Evolutionary conservation across 2,113 vertebrate genomes (phyloP).

Genomic region (Amblyornis subalaris): DNA sequence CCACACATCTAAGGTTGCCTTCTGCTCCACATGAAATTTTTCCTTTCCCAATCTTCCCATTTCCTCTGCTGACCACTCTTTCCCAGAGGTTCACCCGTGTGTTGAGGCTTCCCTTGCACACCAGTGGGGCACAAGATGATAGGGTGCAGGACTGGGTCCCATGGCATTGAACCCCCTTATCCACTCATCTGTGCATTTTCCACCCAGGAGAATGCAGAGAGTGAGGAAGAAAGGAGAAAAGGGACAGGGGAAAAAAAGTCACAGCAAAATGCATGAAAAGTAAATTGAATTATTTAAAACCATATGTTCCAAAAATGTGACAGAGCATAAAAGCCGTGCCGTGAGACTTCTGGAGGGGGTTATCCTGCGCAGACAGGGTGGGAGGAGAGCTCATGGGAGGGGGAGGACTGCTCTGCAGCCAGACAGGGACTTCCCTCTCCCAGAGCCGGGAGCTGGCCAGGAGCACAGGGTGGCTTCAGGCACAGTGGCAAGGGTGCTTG

Average conservation of each 20-base stretch:
- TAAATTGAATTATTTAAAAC: conserved; percentile 74
- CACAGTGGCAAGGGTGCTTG: background rate
- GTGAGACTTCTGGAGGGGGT: conserved; percentile 52
- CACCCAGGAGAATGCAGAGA: background rate
- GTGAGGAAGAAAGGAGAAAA: conserved; percentile 24
- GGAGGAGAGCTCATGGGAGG: background rate
- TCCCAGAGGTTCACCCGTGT: background rate
- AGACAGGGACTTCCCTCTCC: background rate
- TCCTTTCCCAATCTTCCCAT: background rate
- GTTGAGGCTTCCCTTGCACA: background rate
- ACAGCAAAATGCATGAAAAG: conserved; percentile 64
- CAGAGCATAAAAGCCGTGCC: conserved; percentile 52
- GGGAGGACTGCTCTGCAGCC: background rate
- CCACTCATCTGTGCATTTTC: background rate
- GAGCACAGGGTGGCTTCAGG: background rate
- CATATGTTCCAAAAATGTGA: conserved; percentile 71
- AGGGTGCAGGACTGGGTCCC: background rate
- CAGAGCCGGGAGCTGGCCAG: background rate
- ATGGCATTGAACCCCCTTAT: background rate
- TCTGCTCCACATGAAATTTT: background rate
- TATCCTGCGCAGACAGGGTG: background rate
- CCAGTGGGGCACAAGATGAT: background rate
- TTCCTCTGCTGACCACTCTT: background rate
- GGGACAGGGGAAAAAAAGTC: conserved; percentile 52
- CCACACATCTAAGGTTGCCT: background rate